phyloP scores from a whole-genome alignment of 2,888 invertebrate genomes.

The Cosmorhoe ocellata region DNA sequence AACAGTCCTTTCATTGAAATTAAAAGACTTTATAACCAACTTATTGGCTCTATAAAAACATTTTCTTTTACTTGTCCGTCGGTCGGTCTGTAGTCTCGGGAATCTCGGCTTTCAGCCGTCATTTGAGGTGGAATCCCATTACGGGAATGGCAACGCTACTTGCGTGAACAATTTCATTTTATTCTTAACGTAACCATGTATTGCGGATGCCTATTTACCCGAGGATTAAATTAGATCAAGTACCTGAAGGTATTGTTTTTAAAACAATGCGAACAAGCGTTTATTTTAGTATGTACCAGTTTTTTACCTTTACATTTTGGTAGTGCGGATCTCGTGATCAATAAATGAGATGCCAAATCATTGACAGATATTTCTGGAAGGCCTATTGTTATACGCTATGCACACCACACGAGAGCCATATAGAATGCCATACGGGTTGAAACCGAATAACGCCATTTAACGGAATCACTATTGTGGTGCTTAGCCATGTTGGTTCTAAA shows the following conservation, averaged over 20 bases:
- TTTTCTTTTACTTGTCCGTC: slow-evolving; percentile 51
- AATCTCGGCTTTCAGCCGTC: slow-evolving; percentile 50
- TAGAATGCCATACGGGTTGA: too few relatives aligned
- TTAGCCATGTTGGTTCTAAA: background rate
- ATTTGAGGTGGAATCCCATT: slow-evolving; percentile 62
- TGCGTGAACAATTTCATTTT: slow-evolving; percentile 62
- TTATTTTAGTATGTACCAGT: too few relatives aligned
- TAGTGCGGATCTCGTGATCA: too few relatives aligned
- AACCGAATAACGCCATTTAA: too few relatives aligned
- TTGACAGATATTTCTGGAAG: too few relatives aligned
- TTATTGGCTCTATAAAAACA: slow-evolving; percentile 55
- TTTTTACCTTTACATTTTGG: too few relatives aligned
- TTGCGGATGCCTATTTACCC: slow-evolving; percentile 10
- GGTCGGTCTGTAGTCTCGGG: slow-evolving; percentile 34
- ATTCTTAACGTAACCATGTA: slow-evolving; percentile 37
- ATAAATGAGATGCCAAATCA: too few relatives aligned
- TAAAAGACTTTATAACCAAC: slow-evolving; percentile 47
- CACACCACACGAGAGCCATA: too few relatives aligned
- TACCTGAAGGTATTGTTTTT: slow-evolving; percentile 16
- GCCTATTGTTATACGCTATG: too few relatives aligned
- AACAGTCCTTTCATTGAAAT: background rate
- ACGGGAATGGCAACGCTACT: slow-evolving; percentile 51
- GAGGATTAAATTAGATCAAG: slow-evolving; percentile 27
- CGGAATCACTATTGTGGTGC: background rate
- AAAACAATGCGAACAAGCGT: too few relatives aligned